Evolutionary conservation across 2,797 vertebrate species (phyloP), one percentile per base, ranked within the genome.

Genomic region (Danio choprae): DNA sequence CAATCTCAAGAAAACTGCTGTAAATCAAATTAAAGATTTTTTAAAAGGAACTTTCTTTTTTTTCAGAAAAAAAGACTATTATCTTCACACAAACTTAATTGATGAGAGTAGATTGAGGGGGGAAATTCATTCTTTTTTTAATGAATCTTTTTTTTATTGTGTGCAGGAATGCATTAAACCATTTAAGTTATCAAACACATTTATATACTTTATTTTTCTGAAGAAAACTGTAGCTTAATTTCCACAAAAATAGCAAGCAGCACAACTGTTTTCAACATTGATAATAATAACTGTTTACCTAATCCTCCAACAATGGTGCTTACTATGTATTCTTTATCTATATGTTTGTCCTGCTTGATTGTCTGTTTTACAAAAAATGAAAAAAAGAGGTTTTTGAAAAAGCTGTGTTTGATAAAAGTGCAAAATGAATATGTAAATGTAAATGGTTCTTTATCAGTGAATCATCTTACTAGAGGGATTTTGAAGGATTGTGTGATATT

Each of bases 21-120:
- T 46, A 9, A 7, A 67, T 56, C 22, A 29, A 67, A 40, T 44
- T 67, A 7, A 76, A 65, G 18, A 44, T 18, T n/a, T 64, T 64
- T 51, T 51, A 11, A 55, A 64, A 50, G 2, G 4, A 56, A n/a
- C n/a, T n/a, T 16, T 18, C 55, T 55, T 20, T 55, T 55, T 2
- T 22, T 12, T 5, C 4, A 12, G n/a, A n/a, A n/a, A 13, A 12
- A 22, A 29, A 58, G 10, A 29, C 55, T 10, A 12, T 6, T 20
- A 58, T 11, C 55, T 56, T 18, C 10, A 22, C 20, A 58, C 7
- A 29, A 29, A 58, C 55, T 58, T 22, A 29, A 36, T 20, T 29
- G 22, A 12, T 36, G 12, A 3, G 29, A 59, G 11, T 59, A 15
- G 5, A 59, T 6, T 15, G n/a, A 36, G 20, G 59, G 56, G 1